phyloP scores from a whole-genome alignment of 2,888 invertebrate species.

The Cephus spinipes region DNA sequence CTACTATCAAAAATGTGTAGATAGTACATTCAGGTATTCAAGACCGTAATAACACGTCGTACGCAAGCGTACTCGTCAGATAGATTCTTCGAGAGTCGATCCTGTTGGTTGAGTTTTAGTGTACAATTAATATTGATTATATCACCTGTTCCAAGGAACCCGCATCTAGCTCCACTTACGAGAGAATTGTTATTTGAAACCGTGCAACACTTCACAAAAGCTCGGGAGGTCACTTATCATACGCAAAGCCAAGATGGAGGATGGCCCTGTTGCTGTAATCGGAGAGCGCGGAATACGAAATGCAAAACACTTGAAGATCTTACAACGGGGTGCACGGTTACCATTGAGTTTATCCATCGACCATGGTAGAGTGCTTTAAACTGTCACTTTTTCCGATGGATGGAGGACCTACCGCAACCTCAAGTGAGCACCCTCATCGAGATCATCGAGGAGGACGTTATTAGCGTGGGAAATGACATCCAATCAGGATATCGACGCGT shows the following conservation, averaged over 20 bases:
- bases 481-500: neutral
- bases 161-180: neutral
- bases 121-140: neutral
- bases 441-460: neutral
- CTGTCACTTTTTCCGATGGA: neutral
- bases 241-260: neutral
- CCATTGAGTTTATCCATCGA: neutral
- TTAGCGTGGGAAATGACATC: neutral
- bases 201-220: neutral
- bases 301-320: slow-evolving; percentile 2
- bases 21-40: neutral
- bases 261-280: slow-evolving; percentile 2
- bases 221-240: neutral
- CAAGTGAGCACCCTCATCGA: neutral
- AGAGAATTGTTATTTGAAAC: neutral
- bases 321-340: neutral
- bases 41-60: neutral
- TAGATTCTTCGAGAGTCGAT: neutral
- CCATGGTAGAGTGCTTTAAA: neutral
- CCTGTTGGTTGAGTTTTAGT: neutral
- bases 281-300: slow-evolving; percentile 6
- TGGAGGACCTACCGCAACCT: neutral
- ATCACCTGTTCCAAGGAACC: neutral
- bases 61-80: neutral
- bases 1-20: neutral